Evolutionary conservation across 2,797 vertebrate genomes (phyloP).

Genomic region (Poecilia gillii): DNA sequence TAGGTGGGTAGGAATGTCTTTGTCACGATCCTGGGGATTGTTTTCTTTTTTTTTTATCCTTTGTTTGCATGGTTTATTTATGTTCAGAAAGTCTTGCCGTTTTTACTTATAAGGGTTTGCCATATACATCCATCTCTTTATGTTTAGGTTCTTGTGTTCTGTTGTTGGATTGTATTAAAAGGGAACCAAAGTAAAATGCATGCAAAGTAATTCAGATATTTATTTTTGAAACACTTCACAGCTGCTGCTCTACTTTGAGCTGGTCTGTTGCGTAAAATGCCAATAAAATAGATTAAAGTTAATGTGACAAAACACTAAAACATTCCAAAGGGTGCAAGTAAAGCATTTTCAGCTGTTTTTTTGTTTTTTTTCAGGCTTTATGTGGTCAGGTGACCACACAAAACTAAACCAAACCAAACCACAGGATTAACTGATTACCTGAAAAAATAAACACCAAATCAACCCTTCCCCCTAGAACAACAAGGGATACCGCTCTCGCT

Average conservation of each 20-base stretch:
- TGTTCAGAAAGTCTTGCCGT: background rate
- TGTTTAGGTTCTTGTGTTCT: background rate
- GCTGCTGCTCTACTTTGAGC: background rate
- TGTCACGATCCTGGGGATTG: background rate
- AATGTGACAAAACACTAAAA: background rate
- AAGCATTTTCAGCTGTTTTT: background rate
- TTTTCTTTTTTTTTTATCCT: background rate
- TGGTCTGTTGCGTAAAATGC: background rate
- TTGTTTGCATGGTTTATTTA: background rate
- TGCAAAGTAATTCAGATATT: background rate
- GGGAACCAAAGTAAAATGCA: background rate
- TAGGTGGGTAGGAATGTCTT: background rate
- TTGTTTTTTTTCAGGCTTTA: background rate
- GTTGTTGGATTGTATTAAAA: background rate
- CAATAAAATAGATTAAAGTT: background rate
- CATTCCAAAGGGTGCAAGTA: background rate
- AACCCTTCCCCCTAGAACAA: constrained; percentile 2
- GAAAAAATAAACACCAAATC: constrained; percentile 7
- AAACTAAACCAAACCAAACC: constrained; percentile 5
- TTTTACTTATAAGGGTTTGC: background rate
- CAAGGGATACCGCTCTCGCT: constrained; percentile 50
- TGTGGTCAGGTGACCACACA: background rate
- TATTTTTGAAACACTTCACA: background rate
- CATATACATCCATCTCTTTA: background rate
- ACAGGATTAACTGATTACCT: constrained; percentile 5